These are phyloP conservation scores for Malurus leucopterus DNA, from an alignment of 2,797 vertebrate genomes.

Conservation along the genomic window DNA sequence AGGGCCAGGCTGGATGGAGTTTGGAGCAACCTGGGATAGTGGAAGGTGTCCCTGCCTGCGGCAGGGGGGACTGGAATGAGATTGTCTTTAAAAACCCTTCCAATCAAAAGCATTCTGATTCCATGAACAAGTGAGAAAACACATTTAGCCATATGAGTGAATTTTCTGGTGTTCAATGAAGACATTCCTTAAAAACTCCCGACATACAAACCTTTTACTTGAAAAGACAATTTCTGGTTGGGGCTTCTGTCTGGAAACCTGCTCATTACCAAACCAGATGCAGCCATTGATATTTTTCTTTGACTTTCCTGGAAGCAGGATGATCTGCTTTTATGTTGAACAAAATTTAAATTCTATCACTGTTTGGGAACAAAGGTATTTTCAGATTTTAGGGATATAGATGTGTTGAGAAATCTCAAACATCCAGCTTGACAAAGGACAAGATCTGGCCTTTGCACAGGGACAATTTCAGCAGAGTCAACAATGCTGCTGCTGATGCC, in stretches of 20 bases:
- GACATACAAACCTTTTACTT: not conserved
- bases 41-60: not conserved
- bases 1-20: rapidly evolving
- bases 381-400: not conserved
- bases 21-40: not conserved
- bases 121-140: not conserved
- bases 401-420: not conserved
- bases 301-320: not conserved
- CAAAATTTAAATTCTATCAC: not conserved
- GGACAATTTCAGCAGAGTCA: too few species aligned
- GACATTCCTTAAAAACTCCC: not conserved
- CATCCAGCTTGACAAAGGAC: not conserved
- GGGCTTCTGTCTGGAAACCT: not conserved
- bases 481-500: not conserved
- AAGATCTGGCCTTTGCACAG: not conserved
- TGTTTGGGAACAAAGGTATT: not conserved
- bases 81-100: not conserved
- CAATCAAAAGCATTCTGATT: not conserved
- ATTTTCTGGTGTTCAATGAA: not conserved
- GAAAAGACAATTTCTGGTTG: not conserved
- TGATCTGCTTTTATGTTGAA: not conserved
- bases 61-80: rapidly evolving
- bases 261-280: not conserved
- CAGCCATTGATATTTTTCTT: not conserved
- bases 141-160: not conserved